Evolutionary conservation across 2,797 vertebrate species (phyloP).

Genomic region (Myotis planiceps): DNA sequence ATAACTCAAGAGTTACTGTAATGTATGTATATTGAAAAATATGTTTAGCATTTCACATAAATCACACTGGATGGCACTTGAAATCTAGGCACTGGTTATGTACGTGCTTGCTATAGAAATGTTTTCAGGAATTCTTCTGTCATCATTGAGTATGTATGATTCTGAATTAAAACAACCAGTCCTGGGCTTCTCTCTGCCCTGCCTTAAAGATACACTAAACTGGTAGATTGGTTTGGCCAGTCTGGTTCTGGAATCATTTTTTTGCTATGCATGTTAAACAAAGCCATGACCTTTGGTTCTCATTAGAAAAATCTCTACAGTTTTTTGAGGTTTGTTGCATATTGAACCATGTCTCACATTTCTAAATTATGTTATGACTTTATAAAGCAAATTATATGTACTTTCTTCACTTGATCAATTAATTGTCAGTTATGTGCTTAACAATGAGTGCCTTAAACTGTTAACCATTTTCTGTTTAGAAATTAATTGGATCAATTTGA

Average conservation of each 20-base stretch:
- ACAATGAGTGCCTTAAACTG: slow-evolving; percentile 54
- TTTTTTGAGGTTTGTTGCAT: slow-evolving; percentile 43
- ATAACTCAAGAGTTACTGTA: slow-evolving; percentile 29
- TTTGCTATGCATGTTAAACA: slow-evolving; percentile 63
- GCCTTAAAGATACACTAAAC: background rate
- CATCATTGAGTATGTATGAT: background rate
- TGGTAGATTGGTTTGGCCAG: background rate
- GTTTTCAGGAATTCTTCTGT: slow-evolving; percentile 46
- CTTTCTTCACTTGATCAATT: slow-evolving; percentile 29
- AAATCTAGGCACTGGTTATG: slow-evolving; percentile 34
- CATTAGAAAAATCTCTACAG: slow-evolving; percentile 13
- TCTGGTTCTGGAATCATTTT: slow-evolving; percentile 66
- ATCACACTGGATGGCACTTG: background rate
- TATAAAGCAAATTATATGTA: slow-evolving; percentile 33
- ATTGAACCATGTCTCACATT: slow-evolving; percentile 38
- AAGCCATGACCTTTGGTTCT: slow-evolving; percentile 54
- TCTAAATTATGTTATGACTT: slow-evolving; percentile 43
- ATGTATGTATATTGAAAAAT: slow-evolving; percentile 12
- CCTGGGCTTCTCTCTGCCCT: slow-evolving; percentile 7
- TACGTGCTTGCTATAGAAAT: slow-evolving; percentile 54
- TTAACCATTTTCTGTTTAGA: slow-evolving; percentile 63
- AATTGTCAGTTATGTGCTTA: slow-evolving; percentile 16
- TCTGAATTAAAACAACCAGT: background rate
- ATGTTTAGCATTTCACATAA: slow-evolving; percentile 10
- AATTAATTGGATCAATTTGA: slow-evolving; percentile 64